phyloP scores from a whole-genome alignment of 1,140 invertebrate species.

The Bombus sylvicola region DNA sequence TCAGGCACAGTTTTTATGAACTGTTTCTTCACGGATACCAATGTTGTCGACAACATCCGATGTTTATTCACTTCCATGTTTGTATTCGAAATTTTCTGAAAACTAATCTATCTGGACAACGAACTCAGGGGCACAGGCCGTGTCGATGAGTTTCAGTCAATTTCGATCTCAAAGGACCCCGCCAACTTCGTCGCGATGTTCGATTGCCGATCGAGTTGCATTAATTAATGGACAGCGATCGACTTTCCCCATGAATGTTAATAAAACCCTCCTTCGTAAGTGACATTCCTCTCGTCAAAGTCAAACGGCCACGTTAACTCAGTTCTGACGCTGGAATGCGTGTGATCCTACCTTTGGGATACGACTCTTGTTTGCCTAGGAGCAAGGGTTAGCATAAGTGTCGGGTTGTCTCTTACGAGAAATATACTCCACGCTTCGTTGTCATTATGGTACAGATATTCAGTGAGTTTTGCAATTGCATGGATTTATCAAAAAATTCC shows the following conservation, averaged over 20 bases:
- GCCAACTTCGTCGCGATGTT: slow-evolving; percentile 8
- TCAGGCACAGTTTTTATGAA: background rate
- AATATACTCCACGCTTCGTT: too few species aligned
- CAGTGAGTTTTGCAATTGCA: background rate
- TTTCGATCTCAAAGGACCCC: slow-evolving; percentile 19
- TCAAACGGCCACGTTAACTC: background rate
- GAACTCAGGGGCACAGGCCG: background rate
- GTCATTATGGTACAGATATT: background rate
- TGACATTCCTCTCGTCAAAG: slow-evolving; percentile 24
- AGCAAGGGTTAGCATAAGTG: too few species aligned
- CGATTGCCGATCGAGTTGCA: slow-evolving; percentile 20
- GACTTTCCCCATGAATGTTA: slow-evolving; percentile 4
- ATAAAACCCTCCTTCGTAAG: background rate
- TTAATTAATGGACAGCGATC: slow-evolving; percentile 52
- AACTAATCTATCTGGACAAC: slow-evolving; percentile 3
- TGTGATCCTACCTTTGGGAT: background rate
- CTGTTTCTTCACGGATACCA: too few species aligned
- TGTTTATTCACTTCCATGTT: background rate
- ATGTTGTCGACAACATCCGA: background rate
- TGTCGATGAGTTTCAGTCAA: slow-evolving; percentile 22
- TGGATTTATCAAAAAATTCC: background rate
- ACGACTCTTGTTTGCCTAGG: background rate
- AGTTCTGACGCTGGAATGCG: background rate
- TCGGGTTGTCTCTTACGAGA: background rate
- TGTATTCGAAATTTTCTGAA: background rate